A percentile compares a stretch with the other conserved stretches of the same genome.
Conservation (phyloP, 2,113 vertebrate genomes). For the Stictonetta naevosa region DNA sequence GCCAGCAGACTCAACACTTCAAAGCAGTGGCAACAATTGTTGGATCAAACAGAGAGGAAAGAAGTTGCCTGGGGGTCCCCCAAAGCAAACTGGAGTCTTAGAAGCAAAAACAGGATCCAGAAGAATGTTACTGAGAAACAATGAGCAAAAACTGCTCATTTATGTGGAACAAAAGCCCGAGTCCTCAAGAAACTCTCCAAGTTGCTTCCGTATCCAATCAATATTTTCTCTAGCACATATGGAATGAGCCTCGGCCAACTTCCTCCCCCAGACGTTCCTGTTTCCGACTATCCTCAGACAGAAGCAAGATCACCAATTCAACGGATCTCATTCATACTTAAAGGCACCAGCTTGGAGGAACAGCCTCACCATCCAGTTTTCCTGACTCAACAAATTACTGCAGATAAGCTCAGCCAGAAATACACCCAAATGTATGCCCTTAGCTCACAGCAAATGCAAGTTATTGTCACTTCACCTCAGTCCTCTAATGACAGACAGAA, state of each 20-base stretch:
- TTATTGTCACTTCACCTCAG: not conserved
- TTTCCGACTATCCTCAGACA: slow-evolving; percentile 23
- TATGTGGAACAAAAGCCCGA: slow-evolving; percentile 24
- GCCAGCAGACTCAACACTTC: slow-evolving; percentile 46
- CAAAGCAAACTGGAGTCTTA: slow-evolving; percentile 20
- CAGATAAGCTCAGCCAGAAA: not conserved
- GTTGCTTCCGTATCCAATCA: slow-evolving; percentile 40
- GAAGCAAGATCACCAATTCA: not conserved
- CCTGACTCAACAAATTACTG: not conserved
- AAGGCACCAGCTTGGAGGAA: not conserved
- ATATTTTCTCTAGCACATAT: slow-evolving; percentile 61
- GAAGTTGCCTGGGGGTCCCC: slow-evolving; percentile 25
- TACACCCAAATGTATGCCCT: not conserved
- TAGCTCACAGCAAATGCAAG: not conserved
- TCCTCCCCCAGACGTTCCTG: slow-evolving; percentile 50
- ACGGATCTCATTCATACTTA: not conserved
- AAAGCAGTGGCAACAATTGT: slow-evolving; percentile 49
- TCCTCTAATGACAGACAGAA: not conserved
- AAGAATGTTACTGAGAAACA: slow-evolving; percentile 36
- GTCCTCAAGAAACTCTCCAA: slow-evolving; percentile 46
- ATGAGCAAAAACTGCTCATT: not conserved
- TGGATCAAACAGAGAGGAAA: slow-evolving; percentile 61
- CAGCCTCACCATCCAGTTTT: not conserved
- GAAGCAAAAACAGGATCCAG: slow-evolving; percentile 50
- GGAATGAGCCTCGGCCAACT: slow-evolving; percentile 38